Conservation (phyloP, 2,797 vertebrate genomes). For the Avahi laniger region DNA sequence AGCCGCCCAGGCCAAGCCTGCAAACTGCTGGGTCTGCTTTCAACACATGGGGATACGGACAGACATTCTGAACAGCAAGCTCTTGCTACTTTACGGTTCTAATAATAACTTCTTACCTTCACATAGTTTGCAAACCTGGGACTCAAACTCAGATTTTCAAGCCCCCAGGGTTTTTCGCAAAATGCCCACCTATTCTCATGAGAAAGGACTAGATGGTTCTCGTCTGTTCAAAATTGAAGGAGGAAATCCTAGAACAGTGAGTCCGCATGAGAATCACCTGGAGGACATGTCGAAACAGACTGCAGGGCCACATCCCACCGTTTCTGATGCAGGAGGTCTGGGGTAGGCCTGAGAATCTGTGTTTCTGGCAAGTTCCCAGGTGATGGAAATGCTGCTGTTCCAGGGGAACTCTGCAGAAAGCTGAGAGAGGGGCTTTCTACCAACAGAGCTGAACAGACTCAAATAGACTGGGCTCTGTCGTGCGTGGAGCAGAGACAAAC, state of each 20-base stretch:
- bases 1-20: not conserved
- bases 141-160: not conserved
- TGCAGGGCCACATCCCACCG: rapidly evolving
- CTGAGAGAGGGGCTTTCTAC: not conserved
- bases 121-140: not conserved
- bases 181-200: not conserved
- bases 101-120: not conserved
- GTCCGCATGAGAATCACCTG: not conserved
- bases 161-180: not conserved
- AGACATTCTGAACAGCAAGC: not conserved
- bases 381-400: rapidly evolving
- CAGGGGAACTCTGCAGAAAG: not conserved
- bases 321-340: too few species aligned
- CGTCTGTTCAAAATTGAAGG: not conserved
- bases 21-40: not conserved
- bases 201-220: not conserved
- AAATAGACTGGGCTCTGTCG: rapidly evolving
- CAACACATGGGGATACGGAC: not conserved
- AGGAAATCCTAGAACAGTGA: not conserved
- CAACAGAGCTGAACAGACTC: not conserved
- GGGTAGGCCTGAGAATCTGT: not conserved
- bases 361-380: not conserved
- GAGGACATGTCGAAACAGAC: not conserved
- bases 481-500: rapidly evolving
- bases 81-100: not conserved